Percentiles rank a stretch among this genome's conserved stretches.
Conservation (phyloP, 2,113 vertebrate genomes). For the Labeo catla region DNA sequence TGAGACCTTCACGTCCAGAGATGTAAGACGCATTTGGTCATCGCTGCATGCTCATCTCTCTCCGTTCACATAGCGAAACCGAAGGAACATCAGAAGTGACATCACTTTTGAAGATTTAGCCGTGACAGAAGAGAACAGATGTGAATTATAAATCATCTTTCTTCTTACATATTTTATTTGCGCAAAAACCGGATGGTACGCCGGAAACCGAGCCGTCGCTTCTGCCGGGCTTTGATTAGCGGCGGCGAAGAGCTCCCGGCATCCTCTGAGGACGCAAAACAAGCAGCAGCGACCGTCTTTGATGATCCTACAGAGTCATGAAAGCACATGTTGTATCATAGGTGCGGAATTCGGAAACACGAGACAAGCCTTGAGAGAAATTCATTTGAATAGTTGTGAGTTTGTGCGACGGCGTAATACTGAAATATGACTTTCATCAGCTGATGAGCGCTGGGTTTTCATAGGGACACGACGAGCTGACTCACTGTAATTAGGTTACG, state of each 20-base stretch:
- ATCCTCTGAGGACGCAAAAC: neutral
- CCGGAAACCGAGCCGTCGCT: neutral
- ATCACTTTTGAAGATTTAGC: neutral
- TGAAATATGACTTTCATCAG: slow-evolving; percentile 45
- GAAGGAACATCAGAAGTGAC: neutral
- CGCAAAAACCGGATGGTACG: neutral
- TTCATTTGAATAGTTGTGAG: slow-evolving; percentile 25
- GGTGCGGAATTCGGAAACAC: neutral
- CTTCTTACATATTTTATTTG: slow-evolving; percentile 12
- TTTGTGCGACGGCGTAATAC: slow-evolving; percentile 29
- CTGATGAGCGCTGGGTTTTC: slow-evolving; percentile 30
- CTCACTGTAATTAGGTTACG: slow-evolving; percentile 36
- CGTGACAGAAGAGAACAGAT: neutral
- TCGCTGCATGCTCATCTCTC: neutral
- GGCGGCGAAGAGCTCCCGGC: neutral
- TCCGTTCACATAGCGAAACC: neutral
- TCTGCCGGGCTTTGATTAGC: slow-evolving; percentile 15
- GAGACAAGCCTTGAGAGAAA: slow-evolving; percentile 31
- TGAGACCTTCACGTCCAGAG: neutral
- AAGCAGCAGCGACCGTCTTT: neutral
- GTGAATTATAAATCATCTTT: neutral
- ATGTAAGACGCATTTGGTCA: neutral
- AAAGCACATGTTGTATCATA: slow-evolving; percentile 14
- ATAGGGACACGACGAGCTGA: slow-evolving; percentile 34
- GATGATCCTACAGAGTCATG: slow-evolving; percentile 3